phyloP scores from a whole-genome alignment of 1,140 invertebrate species.

The Heterodera carotae region DNA sequence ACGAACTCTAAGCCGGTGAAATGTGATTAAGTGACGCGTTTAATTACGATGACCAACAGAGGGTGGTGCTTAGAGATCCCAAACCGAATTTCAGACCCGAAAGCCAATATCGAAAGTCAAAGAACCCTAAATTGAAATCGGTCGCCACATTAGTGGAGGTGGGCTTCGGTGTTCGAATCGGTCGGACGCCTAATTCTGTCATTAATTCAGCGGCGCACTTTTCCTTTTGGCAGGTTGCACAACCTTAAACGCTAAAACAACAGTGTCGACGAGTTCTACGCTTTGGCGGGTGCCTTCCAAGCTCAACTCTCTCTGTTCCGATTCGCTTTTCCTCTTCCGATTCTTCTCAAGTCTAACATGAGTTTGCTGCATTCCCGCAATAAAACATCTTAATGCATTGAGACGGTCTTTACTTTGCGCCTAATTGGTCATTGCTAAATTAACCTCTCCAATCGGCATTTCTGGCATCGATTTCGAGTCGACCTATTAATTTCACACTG shows the following conservation, averaged over 20 bases:
- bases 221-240: too few relatives aligned
- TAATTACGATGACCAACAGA: background rate
- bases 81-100: too few relatives aligned
- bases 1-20: background rate
- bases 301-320: constrained; percentile 21
- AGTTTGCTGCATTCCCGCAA: constrained; percentile 30
- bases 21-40: background rate
- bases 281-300: constrained; percentile 20
- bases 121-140: too few relatives aligned
- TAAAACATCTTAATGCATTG: constrained; percentile 5
- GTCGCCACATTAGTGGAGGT: too few relatives aligned
- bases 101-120: too few relatives aligned
- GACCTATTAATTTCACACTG: constrained; percentile 33
- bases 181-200: too few relatives aligned
- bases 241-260: constrained; percentile 25
- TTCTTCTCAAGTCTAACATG: constrained; percentile 35
- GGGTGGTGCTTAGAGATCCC: background rate
- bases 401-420: background rate
- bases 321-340: constrained; percentile 28
- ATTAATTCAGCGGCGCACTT: too few relatives aligned
- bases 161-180: too few relatives aligned
- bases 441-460: constrained; percentile 45
- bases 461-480: constrained; percentile 41
- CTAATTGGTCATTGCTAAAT: background rate
- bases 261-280: constrained; percentile 11